phyloP scores from a whole-genome alignment of 2,797 vertebrate genomes.

The Muscicapa comitata region DNA sequence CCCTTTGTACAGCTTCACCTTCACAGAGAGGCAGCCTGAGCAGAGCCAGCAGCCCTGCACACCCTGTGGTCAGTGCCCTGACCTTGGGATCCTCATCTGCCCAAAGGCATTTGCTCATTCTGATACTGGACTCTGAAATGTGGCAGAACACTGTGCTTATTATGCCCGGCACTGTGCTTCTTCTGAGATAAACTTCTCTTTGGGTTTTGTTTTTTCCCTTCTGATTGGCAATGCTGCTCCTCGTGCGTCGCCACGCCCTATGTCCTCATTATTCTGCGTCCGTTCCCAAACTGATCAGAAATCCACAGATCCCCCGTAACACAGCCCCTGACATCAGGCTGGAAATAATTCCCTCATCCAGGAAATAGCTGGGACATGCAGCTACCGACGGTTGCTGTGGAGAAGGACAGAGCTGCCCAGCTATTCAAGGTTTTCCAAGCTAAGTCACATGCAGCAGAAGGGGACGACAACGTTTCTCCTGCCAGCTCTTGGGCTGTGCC shows the following conservation, averaged over 20 bases:
- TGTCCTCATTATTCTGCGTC: neutral
- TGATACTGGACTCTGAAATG: neutral
- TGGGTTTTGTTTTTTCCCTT: neutral
- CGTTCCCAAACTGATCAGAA: neutral
- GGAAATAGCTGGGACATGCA: constrained; percentile 13
- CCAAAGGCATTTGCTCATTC: neutral
- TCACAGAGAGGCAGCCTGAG: neutral
- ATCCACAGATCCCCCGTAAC: neutral
- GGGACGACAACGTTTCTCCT: neutral
- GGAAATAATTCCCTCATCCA: constrained; percentile 25
- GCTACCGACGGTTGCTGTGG: neutral
- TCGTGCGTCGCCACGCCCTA: fast-evolving
- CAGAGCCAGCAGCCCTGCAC: neutral
- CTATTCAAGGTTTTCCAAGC: constrained; percentile 25
- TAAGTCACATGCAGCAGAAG: neutral
- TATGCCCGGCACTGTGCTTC: neutral
- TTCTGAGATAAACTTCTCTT: neutral
- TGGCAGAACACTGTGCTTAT: neutral
- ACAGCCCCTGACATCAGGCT: neutral
- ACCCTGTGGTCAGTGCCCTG: neutral
- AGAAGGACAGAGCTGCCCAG: neutral
- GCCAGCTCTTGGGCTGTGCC: neutral
- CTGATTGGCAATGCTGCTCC: neutral
- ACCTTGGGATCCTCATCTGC: neutral
- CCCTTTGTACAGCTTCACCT: neutral